Evolutionary conservation across 53 echinoderm and acorn worm species (phyloP).

Genomic region (Mesocentrotus franciscanus): DNA sequence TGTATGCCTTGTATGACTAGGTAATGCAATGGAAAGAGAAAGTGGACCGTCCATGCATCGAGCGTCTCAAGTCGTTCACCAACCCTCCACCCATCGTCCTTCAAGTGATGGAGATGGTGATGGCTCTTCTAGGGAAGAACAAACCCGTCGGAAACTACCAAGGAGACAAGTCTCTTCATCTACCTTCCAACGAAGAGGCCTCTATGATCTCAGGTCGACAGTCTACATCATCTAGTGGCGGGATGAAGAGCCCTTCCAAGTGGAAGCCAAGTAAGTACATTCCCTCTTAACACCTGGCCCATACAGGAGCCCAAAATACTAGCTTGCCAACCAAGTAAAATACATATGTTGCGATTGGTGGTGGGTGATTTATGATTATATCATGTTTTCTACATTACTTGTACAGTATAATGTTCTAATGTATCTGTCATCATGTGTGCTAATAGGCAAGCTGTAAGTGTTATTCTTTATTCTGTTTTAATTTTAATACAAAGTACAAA

Average conservation of each 20-base stretch:
- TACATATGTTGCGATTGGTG: no score
- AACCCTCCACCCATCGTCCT: constrained; percentile 94
- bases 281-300: not conserved
- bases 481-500: no score
- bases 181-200: constrained; percentile 83
- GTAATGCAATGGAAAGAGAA: constrained; percentile 89
- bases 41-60: constrained; percentile 93
- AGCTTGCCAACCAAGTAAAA: not conserved
- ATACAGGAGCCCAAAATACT: no score
- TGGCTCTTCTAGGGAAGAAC: constrained; percentile 91
- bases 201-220: constrained; percentile 86
- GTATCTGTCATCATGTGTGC: not conserved
- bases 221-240: constrained; percentile 74
- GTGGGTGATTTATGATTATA: not conserved
- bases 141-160: constrained; percentile 76
- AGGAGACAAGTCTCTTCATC: constrained; percentile 55
- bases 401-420: not conserved
- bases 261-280: constrained; percentile 68
- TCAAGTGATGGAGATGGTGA: constrained; percentile 96
- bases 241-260: constrained; percentile 84
- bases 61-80: constrained; percentile 86
- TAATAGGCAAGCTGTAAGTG: not conserved
- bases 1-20: constrained; percentile 50
- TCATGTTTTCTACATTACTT: not conserved
- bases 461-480: not conserved